Evolutionary conservation across 2,113 vertebrate genomes (phyloP), one percentile per base, ranked within the genome.

Genomic region (Alethe diademata): DNA sequence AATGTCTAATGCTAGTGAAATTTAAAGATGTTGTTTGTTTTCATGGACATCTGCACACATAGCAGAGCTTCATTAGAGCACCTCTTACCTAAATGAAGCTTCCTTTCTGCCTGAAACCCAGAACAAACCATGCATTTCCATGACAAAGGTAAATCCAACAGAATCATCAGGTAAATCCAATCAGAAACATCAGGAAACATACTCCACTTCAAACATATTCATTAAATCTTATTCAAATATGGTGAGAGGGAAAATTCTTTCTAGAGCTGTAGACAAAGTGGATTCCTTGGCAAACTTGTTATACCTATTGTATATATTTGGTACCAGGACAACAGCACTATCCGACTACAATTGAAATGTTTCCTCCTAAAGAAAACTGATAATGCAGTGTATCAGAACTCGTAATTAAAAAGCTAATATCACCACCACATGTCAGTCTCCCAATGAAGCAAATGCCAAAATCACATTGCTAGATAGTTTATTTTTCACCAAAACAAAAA

Each of bases 91-190:
- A 88, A 91, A 69, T 36, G 62, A 80, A 92, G 31, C 73, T 66
- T 86, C 79, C 62, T 84, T 90, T 78, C 72, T 78, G 31, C 72
- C 50, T 36, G 72, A 86, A 85, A 91, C 48, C 42, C 86, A 78
- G 81, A 92, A 96, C 85, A 95, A 96, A 85, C 69, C 58, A 45
- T 62, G 12, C 88, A 83, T 96, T 96, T 94, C 90, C 86, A 92
- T 93, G 84, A 89, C 90, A 91, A 95, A 95, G 76, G 43, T 90
- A 78, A 90, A 71, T 40, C 38, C 84, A 83, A 36, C 62, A 74
- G 43, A 45, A 45, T 19, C 43, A 45, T 45, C 43, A 45, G 43
- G 43, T 19, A 45, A 45, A 45, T 45, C 43, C 43, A 45, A 45
- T 36, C 14, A 28, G 42, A 95, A 95, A 85, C 31, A 50, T 88